Evolutionary conservation across 1,140 invertebrate species (phyloP), one percentile per base, ranked within the genome.

Genomic region (Dendroctonus valens): DNA sequence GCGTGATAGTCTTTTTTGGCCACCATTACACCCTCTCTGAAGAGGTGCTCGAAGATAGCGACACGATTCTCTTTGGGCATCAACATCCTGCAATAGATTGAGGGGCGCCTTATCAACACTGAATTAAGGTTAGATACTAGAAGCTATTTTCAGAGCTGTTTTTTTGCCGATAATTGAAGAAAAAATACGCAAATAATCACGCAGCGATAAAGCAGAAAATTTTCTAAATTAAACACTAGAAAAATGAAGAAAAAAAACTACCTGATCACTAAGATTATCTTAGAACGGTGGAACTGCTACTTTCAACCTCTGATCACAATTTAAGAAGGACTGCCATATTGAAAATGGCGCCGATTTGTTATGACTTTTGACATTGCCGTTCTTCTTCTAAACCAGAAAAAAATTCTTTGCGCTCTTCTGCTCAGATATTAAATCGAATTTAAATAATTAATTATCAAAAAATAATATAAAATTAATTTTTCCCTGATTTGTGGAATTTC

Each of bases 51-150:
- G 82, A 97, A 99, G 76, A 99, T 99, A 70, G 90, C 84, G 70
- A 94, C 89, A 76, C 94, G 89, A 80, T 98, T 94, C 81, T 94
- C 91, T 84, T 98, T 99, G 73, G 97, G 95, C 94, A 99, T 99
- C 92, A 99, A 97, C 97, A 99, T 99, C 79, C 89, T 89, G 75
- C 69, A 80, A 83, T 15, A 50, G 26, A 26, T 26, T 26, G 26
- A 26, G 26, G 26, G 26, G 26, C 26, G 3, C 26, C 26, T 26
- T 26, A 26, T 26, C 3, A 60, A 39, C 14, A 14, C 8, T n/a
- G 41, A 52, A 3, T 62, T 42, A 62, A 37, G n/a, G 14, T 26
- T 26, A 26, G 26, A 26, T n/a, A n/a, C 26, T 26, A 26, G 1
- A 26, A 26, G 3, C 3, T 26, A 26, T 26, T 26, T 26, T 48